A percentile compares a stretch with the other conserved stretches of the same genome.
These are phyloP conservation scores for Myodes glareolus DNA, from an alignment of 2,113 vertebrate genomes.

Conservation along the genomic window DNA sequence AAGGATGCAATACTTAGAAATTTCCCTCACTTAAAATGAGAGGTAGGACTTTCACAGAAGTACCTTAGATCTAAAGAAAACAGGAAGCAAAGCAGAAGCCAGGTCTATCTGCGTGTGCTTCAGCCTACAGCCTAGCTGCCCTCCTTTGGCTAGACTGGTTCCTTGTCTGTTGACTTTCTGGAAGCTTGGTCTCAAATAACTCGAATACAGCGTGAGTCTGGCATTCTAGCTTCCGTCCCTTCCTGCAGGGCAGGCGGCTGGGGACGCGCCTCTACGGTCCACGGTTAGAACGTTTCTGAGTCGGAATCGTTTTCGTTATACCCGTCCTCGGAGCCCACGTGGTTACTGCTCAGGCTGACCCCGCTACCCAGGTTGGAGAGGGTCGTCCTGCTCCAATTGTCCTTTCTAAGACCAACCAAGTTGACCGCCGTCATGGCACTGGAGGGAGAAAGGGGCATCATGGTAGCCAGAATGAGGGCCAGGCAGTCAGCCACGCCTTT, in stretches of 20 bases:
- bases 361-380: slow-evolving; percentile 89
- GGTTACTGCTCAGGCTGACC: slow-evolving; percentile 86
- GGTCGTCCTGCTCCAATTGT: slow-evolving; percentile 87
- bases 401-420: slow-evolving; percentile 94
- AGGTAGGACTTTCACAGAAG: slow-evolving; percentile 86
- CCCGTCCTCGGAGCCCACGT: slow-evolving; percentile 88
- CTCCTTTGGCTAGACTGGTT: slow-evolving; percentile 51
- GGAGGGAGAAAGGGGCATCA: slow-evolving; percentile 99
- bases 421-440: slow-evolving; percentile 94
- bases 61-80: slow-evolving; percentile 82
- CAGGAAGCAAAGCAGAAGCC: slow-evolving; percentile 67
- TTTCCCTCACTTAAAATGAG: slow-evolving; percentile 81
- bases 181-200: slow-evolving; percentile 58
- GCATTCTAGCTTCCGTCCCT: slow-evolving; percentile 71
- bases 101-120: slow-evolving; percentile 62
- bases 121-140: slow-evolving; percentile 65
- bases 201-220: slow-evolving; percentile 44
- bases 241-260: slow-evolving; percentile 5
- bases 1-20: slow-evolving; percentile 70
- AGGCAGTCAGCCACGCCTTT: slow-evolving; percentile 98
- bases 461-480: slow-evolving; percentile 99
- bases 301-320: slow-evolving; percentile 95
- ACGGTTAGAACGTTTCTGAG: slow-evolving; percentile 95
- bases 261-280: slow-evolving; percentile 43
- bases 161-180: slow-evolving; percentile 62